phyloP scores from a whole-genome alignment of 2,888 invertebrate genomes.

The Amaurobius ferox region DNA sequence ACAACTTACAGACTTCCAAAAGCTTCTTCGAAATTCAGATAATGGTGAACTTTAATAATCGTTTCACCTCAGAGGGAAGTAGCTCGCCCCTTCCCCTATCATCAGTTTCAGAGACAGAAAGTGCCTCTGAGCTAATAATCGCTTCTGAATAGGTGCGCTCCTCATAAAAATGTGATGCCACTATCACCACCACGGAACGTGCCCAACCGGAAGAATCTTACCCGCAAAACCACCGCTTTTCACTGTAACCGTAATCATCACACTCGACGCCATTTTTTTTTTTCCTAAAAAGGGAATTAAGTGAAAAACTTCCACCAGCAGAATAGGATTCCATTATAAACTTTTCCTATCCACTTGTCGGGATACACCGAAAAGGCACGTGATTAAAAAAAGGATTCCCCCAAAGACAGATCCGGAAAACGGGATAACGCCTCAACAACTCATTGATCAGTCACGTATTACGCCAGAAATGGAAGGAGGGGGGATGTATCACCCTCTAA shows the following conservation, averaged over 20 bases:
- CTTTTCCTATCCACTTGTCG: conserved; percentile 53
- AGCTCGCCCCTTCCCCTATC: no score
- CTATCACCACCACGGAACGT: conserved; percentile 36
- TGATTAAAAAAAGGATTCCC: conserved; percentile 50
- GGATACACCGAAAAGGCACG: conserved; percentile 52
- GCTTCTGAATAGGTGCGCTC: background rate
- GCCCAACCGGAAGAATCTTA: conserved; percentile 42
- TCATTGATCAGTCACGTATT: conserved; percentile 70
- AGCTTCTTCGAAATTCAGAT: background rate
- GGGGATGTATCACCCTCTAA: conserved; percentile 40
- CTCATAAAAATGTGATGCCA: conserved; percentile 12
- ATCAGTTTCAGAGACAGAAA: background rate
- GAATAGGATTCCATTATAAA: conserved; percentile 48
- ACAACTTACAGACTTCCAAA: no score
- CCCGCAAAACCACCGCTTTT: conserved; percentile 21
- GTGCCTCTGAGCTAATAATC: conserved; percentile 9
- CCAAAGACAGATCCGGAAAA: conserved; percentile 27
- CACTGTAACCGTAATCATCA: conserved; percentile 48
- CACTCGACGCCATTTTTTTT: conserved; percentile 22
- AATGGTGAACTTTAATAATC: no score
- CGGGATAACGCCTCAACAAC: conserved; percentile 61
- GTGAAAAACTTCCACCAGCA: conserved; percentile 34
- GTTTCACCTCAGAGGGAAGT: no score
- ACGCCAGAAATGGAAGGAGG: conserved; percentile 24
- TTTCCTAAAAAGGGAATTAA: background rate